Evolutionary conservation across 1,140 invertebrate species (phyloP).

Genomic region (Callitettix versicolor): DNA sequence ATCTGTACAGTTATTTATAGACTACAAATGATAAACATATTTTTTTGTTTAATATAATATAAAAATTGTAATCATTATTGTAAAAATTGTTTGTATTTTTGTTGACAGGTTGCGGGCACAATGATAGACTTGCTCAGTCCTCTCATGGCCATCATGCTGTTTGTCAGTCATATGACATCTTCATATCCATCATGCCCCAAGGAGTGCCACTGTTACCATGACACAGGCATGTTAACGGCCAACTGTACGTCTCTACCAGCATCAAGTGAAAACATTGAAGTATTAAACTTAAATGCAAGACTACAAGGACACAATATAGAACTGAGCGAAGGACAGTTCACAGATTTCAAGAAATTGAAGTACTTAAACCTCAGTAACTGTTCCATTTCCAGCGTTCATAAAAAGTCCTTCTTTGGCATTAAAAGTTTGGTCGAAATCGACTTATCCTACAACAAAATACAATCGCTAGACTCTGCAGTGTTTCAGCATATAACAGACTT

Average conservation of each 20-base stretch:
- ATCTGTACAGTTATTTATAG: too few species aligned
- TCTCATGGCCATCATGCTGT: too few species aligned
- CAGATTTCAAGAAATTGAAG: conserved; percentile 17
- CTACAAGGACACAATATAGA: background rate
- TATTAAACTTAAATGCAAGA: conserved; percentile 9
- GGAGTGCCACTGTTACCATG: conserved; percentile 16
- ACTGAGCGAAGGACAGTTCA: conserved; percentile 19
- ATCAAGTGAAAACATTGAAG: conserved; percentile 3
- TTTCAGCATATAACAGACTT: conserved; percentile 19
- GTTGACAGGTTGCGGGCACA: too few species aligned
- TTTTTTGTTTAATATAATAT: too few species aligned
- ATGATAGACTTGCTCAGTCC: too few species aligned
- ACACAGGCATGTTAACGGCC: conserved; percentile 13
- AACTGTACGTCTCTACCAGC: conserved; percentile 9
- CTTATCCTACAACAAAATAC: conserved; percentile 64
- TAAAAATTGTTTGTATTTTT: too few species aligned
- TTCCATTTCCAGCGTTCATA: conserved; percentile 53
- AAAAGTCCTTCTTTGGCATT: conserved; percentile 60
- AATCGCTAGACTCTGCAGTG: conserved; percentile 43
- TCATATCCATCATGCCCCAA: conserved; percentile 13
- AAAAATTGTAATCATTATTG: too few species aligned
- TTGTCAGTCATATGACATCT: too few species aligned
- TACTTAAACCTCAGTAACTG: conserved; percentile 47
- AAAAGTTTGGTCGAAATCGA: conserved; percentile 75
- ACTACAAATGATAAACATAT: too few species aligned